Evolutionary conservation across 2,113 vertebrate genomes (phyloP), one percentile per base, ranked within the genome.

Genomic region (Panthera uncia): DNA sequence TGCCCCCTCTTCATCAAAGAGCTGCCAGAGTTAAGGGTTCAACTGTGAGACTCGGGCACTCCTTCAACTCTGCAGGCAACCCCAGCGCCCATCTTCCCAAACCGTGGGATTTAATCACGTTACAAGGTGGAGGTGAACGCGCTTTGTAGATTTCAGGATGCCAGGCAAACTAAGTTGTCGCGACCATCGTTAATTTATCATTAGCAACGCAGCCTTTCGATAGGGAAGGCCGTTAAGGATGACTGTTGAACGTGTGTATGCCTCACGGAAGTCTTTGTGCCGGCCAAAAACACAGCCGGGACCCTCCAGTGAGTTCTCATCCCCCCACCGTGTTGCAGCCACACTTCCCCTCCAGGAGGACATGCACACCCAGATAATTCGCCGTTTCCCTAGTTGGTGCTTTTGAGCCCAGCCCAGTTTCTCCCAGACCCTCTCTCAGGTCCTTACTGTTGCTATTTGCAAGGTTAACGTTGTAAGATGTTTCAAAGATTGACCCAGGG

Each of bases 361-460:
- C 0, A 0, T 0, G 1, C 1, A 3, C 4, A 0, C 38, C 0
- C 48, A 65, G 21, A 69, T 45, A 86, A 21, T 25, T 14, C 33
- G 0, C 1, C 15, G 11, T 21, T 36, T 48, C 86, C 91, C 80
- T 52, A 19, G 16, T 38, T 11, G 0, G 0, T 19, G 48, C 74
- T 38, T 52, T 65, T 25, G n/a, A 8, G 5, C n/a, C 4, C 50
- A 27, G 3, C 12, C 21, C 29, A 9, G 41, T 21, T 63, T 69
- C 92, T 61, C 71, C 41, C 84, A 73, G 87, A 25, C 79, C 10
- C 73, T 25, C 23, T 25, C 27, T n/a, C 4, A 19, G 18, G 13
- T 3, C 16, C 61, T 78, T 27, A 15, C 45, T 55, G 61, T 19
- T 33, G 6, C 71, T 33, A 7, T 38, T 61, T 55, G 27, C 74